phyloP scores from a whole-genome alignment of 2,888 invertebrate species.

The Vesta saturnalis region DNA sequence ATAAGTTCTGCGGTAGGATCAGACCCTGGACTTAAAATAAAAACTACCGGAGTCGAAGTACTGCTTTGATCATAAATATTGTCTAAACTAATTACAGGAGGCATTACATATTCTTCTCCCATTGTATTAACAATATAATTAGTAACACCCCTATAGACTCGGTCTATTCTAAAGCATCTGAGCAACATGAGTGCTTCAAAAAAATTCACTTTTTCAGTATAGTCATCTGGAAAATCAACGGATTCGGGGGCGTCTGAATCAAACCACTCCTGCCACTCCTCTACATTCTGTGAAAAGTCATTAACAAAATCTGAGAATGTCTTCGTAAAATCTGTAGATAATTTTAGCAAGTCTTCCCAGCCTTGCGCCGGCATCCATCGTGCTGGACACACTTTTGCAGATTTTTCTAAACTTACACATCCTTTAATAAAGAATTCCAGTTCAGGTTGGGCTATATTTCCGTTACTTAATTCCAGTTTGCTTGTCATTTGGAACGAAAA shows the following conservation, averaged over 20 bases:
- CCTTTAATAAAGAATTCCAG: constrained; percentile 92
- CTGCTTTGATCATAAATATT: constrained; percentile 87
- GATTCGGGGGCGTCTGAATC: constrained; percentile 86
- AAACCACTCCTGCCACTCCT: constrained; percentile 74
- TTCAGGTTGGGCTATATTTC: constrained; percentile 72
- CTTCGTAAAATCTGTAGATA: constrained; percentile 74
- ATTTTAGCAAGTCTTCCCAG: constrained; percentile 86
- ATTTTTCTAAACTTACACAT: constrained; percentile 80
- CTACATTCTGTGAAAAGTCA: constrained; percentile 36
- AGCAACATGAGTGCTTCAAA: constrained; percentile 84
- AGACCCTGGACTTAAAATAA: constrained; percentile 93
- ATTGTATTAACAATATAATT: constrained; percentile 83
- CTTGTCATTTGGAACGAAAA: constrained; percentile 92
- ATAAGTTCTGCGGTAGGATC: constrained; percentile 90
- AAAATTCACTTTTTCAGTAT: constrained; percentile 70
- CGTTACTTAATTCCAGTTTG: constrained; percentile 79
- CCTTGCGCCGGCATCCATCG: constrained; percentile 62
- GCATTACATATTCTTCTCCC: constrained; percentile 90
- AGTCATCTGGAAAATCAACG: constrained; percentile 74
- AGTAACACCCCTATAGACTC: constrained; percentile 86
- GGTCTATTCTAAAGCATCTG: constrained; percentile 89
- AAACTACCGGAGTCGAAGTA: constrained; percentile 86
- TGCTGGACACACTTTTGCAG: constrained; percentile 72
- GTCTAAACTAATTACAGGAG: constrained; percentile 86
- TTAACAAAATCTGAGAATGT: constrained; percentile 71